Evolutionary conservation across 2,888 invertebrate genomes (phyloP).

Genomic region (Serripes groenlandicus): DNA sequence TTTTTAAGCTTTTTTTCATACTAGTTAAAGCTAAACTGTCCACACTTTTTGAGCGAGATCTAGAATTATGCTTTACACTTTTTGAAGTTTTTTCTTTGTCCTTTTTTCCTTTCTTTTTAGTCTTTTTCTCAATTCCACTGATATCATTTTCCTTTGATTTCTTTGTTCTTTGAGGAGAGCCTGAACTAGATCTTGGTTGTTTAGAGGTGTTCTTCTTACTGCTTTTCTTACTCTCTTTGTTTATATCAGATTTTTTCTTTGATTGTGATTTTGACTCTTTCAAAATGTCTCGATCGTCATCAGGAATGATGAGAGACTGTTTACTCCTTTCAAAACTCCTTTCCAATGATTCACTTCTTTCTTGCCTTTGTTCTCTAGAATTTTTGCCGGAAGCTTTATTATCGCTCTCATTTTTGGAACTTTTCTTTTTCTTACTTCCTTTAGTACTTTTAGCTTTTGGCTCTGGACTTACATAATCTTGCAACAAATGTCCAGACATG

Average conservation of each 20-base stretch:
- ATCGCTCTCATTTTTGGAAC: background rate
- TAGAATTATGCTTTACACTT: background rate
- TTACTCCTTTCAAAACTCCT: constrained; percentile 60
- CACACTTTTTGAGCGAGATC: constrained; percentile 25
- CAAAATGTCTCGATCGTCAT: background rate
- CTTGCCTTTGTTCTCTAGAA: background rate
- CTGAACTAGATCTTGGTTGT: constrained; percentile 15
- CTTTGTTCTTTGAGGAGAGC: constrained; percentile 4
- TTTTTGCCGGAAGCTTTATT: background rate
- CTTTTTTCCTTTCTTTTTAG: constrained; percentile 13
- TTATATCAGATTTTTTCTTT: constrained; percentile 1
- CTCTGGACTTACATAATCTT: background rate
- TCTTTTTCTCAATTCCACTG: background rate
- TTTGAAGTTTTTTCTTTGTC: constrained; percentile 36
- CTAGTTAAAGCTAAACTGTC: constrained; percentile 6
- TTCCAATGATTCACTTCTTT: constrained; percentile 45
- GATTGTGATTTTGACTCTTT: background rate
- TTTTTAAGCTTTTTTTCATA: background rate
- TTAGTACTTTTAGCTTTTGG: constrained; percentile 14
- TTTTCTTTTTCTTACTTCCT: background rate
- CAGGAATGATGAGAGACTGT: constrained; percentile 24
- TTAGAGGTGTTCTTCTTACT: constrained; percentile 8
- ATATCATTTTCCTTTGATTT: constrained; percentile 1
- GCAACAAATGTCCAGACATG: background rate
- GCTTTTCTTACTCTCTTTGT: constrained; percentile 3